Evolutionary conservation across 2,113 vertebrate genomes (phyloP), one percentile per base, ranked within the genome.

Genomic region (Rhinichthys klamathensis): DNA sequence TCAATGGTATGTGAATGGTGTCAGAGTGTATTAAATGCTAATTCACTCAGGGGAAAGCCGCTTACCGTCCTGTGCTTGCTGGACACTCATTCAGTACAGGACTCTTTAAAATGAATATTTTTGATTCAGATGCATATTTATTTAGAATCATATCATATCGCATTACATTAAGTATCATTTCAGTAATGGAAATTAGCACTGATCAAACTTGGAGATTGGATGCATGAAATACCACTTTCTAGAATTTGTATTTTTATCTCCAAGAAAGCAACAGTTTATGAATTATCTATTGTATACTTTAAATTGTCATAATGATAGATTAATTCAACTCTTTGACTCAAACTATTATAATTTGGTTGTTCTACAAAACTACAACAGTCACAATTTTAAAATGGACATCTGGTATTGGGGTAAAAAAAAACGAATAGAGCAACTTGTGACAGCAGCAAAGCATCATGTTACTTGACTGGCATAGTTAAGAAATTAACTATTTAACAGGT

Each of bases 401-500:
- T 32, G 41, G 2, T 80, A n/a, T 18, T 56, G 27, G 6, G 88
- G 88, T 87, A 91, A 92, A 87, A 41, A 41, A 10, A 7, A 16
- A 30, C 30, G 1, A 49, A 73, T 23, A 56, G 44, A 67, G 67
- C 70, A 49, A 77, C 89, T 83, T 5, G 76, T 91, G 91, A 92
- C 86, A 84, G 75, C 80, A 27, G 23, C 38, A 13, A 18, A 82
- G 90, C 70, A n/a, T 94, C 82, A 1, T 81, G 89, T 94, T 94
- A 90, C 91, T 79, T 84, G 85, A 89, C 85, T 85, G 54, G 38
- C 85, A 58, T 70, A 44, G 70, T 86, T 77, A 69, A 75, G 38
- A 86, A 89, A 94, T 94, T 88, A 94, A 94, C 82, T 90, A 94
- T 95, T 94, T 82, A 94, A 82, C 90, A 92, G 89, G 89, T 88